These are phyloP conservation scores for Carcina quercana DNA, from an alignment of 2,888 invertebrate species.

Conservation along the genomic window DNA sequence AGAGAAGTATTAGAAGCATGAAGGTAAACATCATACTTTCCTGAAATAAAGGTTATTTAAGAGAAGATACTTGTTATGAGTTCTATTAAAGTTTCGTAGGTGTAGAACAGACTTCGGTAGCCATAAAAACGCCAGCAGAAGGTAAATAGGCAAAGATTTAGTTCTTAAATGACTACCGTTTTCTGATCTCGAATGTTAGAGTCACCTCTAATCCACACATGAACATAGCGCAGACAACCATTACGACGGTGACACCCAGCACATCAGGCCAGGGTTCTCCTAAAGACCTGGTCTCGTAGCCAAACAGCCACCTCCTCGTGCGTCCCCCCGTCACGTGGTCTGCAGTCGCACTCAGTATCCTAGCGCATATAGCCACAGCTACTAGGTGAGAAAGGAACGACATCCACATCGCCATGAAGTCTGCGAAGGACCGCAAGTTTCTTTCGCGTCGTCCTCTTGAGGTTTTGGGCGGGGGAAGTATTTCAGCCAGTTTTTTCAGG, in stretches of 20 bases:
- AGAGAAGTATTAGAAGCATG: slow-evolving; percentile 51
- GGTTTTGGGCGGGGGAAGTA: slow-evolving; percentile 53
- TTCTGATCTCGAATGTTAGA: too few relatives aligned
- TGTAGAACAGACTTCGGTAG: neutral
- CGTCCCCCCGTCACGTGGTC: slow-evolving; percentile 76
- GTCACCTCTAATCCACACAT: slow-evolving; percentile 78
- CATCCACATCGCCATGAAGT: slow-evolving; percentile 77
- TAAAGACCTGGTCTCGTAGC: slow-evolving; percentile 71
- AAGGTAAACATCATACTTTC: slow-evolving; percentile 68
- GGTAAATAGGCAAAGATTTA: too few relatives aligned
- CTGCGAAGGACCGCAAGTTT: slow-evolving; percentile 65
- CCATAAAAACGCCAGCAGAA: too few relatives aligned
- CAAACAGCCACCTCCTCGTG: slow-evolving; percentile 76
- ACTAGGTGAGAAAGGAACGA: slow-evolving; percentile 73
- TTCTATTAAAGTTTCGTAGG: neutral
- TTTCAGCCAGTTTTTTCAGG: slow-evolving; percentile 49
- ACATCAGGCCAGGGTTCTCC: slow-evolving; percentile 79
- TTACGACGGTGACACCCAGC: slow-evolving; percentile 75
- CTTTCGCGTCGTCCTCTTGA: slow-evolving; percentile 54
- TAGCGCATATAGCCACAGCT: slow-evolving; percentile 76
- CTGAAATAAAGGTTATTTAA: slow-evolving; percentile 43
- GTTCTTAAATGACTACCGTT: too few relatives aligned
- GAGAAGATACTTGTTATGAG: too few relatives aligned
- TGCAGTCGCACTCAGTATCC: slow-evolving; percentile 76
- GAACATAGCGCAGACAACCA: slow-evolving; percentile 75